These are phyloP conservation scores for Myzus persicae DNA, from an alignment of 1,140 invertebrate genomes.

Conservation along the genomic window DNA sequence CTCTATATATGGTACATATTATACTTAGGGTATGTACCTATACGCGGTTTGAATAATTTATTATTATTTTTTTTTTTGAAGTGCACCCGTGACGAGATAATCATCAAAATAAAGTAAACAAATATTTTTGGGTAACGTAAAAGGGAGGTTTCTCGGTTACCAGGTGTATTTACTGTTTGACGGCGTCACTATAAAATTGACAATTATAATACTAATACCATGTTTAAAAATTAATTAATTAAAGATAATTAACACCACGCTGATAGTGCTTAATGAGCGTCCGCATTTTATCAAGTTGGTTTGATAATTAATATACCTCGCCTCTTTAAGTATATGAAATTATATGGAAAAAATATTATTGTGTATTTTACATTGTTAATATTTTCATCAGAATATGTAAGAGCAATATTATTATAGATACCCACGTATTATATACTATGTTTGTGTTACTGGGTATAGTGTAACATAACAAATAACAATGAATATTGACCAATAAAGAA, in stretches of 20 bases:
- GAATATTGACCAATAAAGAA: background rate
- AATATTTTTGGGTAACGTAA: background rate
- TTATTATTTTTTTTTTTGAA: background rate
- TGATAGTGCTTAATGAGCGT: background rate
- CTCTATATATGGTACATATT: background rate
- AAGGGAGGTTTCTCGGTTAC: background rate
- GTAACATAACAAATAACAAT: too few relatives aligned
- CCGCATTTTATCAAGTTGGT: background rate
- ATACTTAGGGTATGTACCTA: background rate
- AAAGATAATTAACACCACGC: background rate
- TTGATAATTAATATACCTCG: background rate
- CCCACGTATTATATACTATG: too few relatives aligned
- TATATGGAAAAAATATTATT: background rate
- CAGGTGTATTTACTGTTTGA: conserved; percentile 2
- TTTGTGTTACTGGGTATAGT: too few relatives aligned
- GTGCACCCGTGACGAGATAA: background rate
- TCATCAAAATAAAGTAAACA: conserved; percentile 1
- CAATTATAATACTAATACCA: background rate
- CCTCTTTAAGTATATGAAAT: background rate
- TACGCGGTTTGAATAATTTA: background rate
- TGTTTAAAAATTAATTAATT: conserved; percentile 21
- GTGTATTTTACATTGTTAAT: background rate
- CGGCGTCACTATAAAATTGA: background rate
- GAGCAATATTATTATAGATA: background rate
- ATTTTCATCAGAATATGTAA: background rate